Conservation (phyloP, 2,888 invertebrate genomes). For the Carcina quercana region DNA sequence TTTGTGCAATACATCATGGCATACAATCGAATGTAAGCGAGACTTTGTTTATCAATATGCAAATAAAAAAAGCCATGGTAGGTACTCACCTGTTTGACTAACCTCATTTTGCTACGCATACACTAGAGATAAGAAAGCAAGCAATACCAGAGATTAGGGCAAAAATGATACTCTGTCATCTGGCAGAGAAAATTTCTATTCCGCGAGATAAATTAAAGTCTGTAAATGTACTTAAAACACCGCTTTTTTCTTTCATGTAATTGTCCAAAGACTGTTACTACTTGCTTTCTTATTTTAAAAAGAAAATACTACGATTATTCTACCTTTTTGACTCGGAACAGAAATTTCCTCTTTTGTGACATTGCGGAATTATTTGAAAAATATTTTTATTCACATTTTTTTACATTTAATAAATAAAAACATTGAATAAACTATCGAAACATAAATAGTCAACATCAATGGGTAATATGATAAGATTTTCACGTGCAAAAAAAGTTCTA, state of each 20-base stretch:
- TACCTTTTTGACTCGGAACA: constrained; percentile 62
- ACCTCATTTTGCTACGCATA: constrained; percentile 52
- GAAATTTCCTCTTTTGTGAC: constrained; percentile 70
- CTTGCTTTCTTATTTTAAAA: constrained; percentile 60
- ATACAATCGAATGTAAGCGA: no score
- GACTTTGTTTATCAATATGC: no score
- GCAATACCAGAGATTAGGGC: constrained; percentile 41
- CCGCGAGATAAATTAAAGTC: constrained; percentile 44
- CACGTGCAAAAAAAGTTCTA: no score
- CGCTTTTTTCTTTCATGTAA: no score
- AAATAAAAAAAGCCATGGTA: constrained; percentile 44
- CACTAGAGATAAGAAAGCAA: constrained; percentile 73
- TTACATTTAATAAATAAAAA: constrained; percentile 25
- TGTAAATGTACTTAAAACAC: no score
- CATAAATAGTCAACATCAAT: constrained; percentile 47
- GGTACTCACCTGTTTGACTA: constrained; percentile 51
- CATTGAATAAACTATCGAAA: constrained; percentile 25
- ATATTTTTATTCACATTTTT: constrained; percentile 23
- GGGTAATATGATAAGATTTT: constrained; percentile 37
- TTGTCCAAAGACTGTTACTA: constrained; percentile 34
- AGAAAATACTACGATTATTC: constrained; percentile 39
- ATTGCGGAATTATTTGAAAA: constrained; percentile 18
- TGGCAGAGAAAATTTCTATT: constrained; percentile 72
- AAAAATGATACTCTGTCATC: constrained; percentile 53
- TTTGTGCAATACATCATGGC: no score